These are phyloP conservation scores for Micrastur ruficollis DNA, from an alignment of 2,797 vertebrate genomes.

Conservation along the genomic window DNA sequence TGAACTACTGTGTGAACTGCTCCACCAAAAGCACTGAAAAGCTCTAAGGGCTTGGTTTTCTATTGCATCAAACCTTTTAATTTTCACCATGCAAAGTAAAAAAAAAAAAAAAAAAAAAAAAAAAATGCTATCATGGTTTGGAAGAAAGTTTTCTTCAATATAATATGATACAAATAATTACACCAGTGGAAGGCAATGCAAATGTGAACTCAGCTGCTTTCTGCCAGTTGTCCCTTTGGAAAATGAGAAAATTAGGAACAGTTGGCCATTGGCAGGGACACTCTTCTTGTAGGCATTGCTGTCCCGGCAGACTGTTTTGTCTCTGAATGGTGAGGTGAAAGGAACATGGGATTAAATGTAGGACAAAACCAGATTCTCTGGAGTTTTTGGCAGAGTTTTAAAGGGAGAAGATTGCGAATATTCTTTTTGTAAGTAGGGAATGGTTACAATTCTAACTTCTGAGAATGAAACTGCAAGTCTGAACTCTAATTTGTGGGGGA, in stretches of 20 bases:
- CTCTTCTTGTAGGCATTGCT: not conserved
- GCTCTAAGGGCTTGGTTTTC: not conserved
- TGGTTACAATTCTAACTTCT: not conserved
- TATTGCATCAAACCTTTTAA: not conserved
- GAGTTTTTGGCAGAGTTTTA: not conserved
- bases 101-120: not conserved
- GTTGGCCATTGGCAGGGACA: conserved; percentile 4
- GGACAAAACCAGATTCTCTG: not conserved
- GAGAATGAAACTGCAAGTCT: not conserved
- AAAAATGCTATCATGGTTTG: not conserved
- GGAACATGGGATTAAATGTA: not conserved
- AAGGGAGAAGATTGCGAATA: not conserved
- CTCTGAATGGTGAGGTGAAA: not conserved
- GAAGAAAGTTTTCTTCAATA: not conserved
- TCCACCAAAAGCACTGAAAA: not conserved
- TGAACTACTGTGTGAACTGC: conserved; percentile 9
- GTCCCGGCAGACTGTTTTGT: not conserved
- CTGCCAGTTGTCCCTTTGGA: not conserved
- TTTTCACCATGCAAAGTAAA: not conserved
- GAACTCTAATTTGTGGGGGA: not conserved
- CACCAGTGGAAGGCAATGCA: not conserved
- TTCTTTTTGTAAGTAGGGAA: not conserved
- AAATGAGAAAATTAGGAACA: conserved; percentile 24
- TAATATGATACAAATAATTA: not conserved
- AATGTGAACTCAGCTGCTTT: not conserved